Percentiles rank a stretch among this genome's conserved stretches.
phyloP scores from a whole-genome alignment of 2,797 vertebrate species.

The Eleutherodactylus coqui region DNA sequence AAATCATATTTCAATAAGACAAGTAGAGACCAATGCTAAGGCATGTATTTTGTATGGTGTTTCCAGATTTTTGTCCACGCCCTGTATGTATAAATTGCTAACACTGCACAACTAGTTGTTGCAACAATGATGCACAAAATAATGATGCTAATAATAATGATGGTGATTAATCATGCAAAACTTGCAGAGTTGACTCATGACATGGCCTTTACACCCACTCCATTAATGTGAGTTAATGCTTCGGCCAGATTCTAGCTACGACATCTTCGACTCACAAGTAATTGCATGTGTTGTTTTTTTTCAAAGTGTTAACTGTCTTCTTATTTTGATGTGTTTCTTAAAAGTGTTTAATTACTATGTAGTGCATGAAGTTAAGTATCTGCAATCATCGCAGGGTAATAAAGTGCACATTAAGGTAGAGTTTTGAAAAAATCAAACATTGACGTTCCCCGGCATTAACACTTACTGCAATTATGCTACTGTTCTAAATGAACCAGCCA shows the following conservation, averaged over 20 bases:
- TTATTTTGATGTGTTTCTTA: conserved; percentile 54
- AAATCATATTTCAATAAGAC: too few relatives aligned
- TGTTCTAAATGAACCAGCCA: conserved; percentile 36
- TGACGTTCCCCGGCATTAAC: conserved; percentile 55
- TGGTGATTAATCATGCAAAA: not conserved
- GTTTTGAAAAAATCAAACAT: conserved; percentile 51
- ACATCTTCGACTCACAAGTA: conserved; percentile 12
- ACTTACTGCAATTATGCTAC: conserved; percentile 46
- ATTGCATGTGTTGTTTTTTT: conserved; percentile 27
- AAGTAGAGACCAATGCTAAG: too few relatives aligned
- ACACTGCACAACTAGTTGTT: not conserved
- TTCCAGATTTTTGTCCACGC: too few relatives aligned
- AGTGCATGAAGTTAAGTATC: conserved; percentile 43
- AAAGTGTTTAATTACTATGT: conserved; percentile 56
- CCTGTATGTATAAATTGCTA: not conserved
- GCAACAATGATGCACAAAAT: not conserved
- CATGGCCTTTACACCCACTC: not conserved
- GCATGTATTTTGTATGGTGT: too few relatives aligned
- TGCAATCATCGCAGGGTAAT: conserved; percentile 49
- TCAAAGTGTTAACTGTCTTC: conserved; percentile 27
- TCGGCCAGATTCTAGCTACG: not conserved
- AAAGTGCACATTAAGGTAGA: conserved; percentile 43
- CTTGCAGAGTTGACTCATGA: not conserved
- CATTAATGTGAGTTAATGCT: not conserved
- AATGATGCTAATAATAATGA: not conserved